A percentile compares a stretch with the other conserved stretches of the same genome.
Conservation (phyloP, 2,888 invertebrate species). For the Eupithecia pulchellata region DNA sequence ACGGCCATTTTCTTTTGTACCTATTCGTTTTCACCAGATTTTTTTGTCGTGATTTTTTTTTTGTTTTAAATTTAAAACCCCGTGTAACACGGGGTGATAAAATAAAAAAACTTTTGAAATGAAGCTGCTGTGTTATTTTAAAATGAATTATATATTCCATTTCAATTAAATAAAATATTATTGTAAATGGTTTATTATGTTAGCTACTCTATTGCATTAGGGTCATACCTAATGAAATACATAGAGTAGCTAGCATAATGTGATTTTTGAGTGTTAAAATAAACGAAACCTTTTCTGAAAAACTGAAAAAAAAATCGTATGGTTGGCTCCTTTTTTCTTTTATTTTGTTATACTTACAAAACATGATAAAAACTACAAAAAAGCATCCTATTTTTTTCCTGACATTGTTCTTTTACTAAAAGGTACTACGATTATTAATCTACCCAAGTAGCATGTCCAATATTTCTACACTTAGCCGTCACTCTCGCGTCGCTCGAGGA, state of each 20-base stretch:
- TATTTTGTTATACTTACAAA: not conserved
- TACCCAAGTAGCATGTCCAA: slow-evolving; percentile 32
- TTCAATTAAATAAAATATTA: no score
- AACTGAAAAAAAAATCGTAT: not conserved
- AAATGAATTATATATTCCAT: no score
- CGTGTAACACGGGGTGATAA: no score
- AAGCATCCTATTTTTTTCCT: not conserved
- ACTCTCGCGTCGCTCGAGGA: slow-evolving; percentile 54
- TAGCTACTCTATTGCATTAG: no score
- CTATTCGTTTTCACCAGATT: slow-evolving; percentile 7
- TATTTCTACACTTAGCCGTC: slow-evolving; percentile 41
- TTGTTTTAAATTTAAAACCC: not conserved
- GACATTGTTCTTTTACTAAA: slow-evolving; percentile 13
- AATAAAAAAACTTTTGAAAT: no score
- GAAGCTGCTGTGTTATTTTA: no score
- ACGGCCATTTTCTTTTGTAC: slow-evolving; percentile 25
- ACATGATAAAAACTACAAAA: not conserved
- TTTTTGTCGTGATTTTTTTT: not conserved
- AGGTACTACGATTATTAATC: slow-evolving; percentile 31
- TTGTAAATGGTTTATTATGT: no score
- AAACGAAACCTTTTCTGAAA: not conserved
- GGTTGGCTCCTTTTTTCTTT: not conserved
- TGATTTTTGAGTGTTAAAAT: no score
- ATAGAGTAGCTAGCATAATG: no score
- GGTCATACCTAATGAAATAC: no score